Evolutionary conservation across 53 echinoderm and acorn worm species (phyloP).

Genomic region (Patiria pectinifera): DNA sequence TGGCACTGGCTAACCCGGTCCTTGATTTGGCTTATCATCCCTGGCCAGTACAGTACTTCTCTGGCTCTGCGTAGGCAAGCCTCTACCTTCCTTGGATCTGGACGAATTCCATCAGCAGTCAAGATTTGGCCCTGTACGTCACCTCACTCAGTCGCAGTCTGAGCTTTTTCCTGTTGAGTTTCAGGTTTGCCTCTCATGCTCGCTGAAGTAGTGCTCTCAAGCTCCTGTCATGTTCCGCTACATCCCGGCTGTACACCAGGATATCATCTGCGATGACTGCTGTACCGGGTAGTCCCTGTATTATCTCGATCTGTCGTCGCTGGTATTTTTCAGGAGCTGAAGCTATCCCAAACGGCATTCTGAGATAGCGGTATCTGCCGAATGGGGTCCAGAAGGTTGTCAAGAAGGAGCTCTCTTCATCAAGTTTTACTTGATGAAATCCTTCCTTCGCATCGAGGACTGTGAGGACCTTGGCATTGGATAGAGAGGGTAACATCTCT

Average conservation of each 20-base stretch:
- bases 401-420: constrained; percentile 40
- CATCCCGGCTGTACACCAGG: constrained; percentile 40
- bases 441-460: constrained; percentile 71
- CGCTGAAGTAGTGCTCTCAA: constrained; percentile 37
- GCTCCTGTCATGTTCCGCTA: constrained; percentile 43
- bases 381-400: constrained; percentile 70
- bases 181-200: constrained; percentile 46
- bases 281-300: constrained; percentile 43
- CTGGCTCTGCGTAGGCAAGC: not conserved
- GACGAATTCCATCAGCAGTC: not conserved
- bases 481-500: constrained; percentile 52
- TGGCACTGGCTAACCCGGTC: constrained; percentile 21
- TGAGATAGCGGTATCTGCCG: constrained; percentile 55
- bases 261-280: constrained; percentile 65
- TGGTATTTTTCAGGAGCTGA: constrained; percentile 65
- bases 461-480: constrained; percentile 58
- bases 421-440: constrained; percentile 66
- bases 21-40: constrained; percentile 10
- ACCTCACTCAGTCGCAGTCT: constrained; percentile 11
- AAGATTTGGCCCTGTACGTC: not conserved
- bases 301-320: constrained; percentile 52
- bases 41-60: no score
- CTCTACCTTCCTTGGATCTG: constrained; percentile 3
- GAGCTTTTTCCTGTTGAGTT: constrained; percentile 35
- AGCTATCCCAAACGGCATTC: constrained; percentile 63